Conservation (phyloP, 2,113 vertebrate genomes). For the Dasypus novemcinctus region DNA sequence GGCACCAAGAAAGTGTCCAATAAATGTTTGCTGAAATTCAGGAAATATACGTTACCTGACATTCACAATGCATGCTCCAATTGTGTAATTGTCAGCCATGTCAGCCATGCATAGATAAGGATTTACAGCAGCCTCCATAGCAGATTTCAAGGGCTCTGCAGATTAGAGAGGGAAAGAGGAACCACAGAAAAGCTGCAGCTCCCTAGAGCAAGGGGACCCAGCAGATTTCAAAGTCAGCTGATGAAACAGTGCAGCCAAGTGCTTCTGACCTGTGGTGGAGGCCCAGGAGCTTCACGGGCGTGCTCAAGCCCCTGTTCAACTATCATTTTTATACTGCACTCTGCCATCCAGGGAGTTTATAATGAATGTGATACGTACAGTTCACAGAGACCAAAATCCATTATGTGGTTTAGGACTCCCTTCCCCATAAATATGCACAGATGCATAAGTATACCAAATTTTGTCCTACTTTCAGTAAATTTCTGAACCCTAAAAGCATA, state of each 20-base stretch:
- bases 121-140: slow-evolving; percentile 16
- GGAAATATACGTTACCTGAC: neutral
- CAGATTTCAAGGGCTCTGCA: slow-evolving; percentile 66
- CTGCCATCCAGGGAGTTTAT: slow-evolving; percentile 36
- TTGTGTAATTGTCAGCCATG: neutral
- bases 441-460: neutral
- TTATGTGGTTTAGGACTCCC: neutral
- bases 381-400: neutral
- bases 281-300: slow-evolving; percentile 22
- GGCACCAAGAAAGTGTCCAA: neutral
- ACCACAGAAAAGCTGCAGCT: slow-evolving; percentile 44
- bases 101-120: neutral
- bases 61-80: neutral
- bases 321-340: slow-evolving; percentile 66
- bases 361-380: neutral
- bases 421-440: neutral
- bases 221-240: slow-evolving; percentile 36
- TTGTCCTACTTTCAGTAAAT: slow-evolving; percentile 24
- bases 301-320: slow-evolving; percentile 50
- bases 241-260: neutral
- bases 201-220: slow-evolving; percentile 54
- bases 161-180: slow-evolving; percentile 26
- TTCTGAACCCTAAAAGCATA: neutral
- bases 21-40: neutral
- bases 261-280: slow-evolving; percentile 34